A percentile compares a stretch with the other conserved stretches of the same genome.
phyloP scores from a whole-genome alignment of 2,113 vertebrate genomes.

The Ammodytes dubius region DNA sequence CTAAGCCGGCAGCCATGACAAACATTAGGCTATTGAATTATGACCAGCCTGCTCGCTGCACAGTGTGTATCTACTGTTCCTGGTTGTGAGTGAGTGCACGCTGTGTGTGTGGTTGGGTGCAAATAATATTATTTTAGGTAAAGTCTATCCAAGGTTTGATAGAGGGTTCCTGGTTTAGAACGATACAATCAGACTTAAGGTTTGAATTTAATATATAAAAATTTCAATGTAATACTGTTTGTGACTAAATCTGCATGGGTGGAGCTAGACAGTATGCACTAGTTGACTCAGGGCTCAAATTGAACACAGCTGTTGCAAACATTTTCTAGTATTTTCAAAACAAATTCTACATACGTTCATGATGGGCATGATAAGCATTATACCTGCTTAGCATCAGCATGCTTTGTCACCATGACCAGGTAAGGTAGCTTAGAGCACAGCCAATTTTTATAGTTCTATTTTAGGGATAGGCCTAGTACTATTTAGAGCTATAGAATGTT shows the following conservation, averaged over 20 bases:
- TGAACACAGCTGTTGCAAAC: background rate
- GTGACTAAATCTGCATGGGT: slow-evolving; percentile 9
- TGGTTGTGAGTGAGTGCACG: slow-evolving; percentile 4
- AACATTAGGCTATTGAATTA: slow-evolving; percentile 74
- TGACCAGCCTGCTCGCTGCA: slow-evolving; percentile 56
- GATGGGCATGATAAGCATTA: no score
- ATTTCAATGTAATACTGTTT: slow-evolving; percentile 7
- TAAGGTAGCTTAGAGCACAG: no score
- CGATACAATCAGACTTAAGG: slow-evolving; percentile 40
- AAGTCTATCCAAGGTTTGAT: slow-evolving; percentile 45
- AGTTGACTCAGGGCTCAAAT: background rate
- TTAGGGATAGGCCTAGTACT: no score
- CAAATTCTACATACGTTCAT: background rate
- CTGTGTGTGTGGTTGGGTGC: slow-evolving; percentile 29
- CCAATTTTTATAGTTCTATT: no score
- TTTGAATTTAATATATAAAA: slow-evolving; percentile 40
- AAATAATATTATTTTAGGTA: slow-evolving; percentile 37
- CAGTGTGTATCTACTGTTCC: slow-evolving; percentile 39
- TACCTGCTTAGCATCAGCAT: no score
- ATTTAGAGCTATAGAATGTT: no score
- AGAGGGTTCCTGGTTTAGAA: slow-evolving; percentile 12
- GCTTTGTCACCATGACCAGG: no score
- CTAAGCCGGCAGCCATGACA: slow-evolving; percentile 71
- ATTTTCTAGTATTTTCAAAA: background rate
- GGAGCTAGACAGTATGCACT: slow-evolving; percentile 6